phyloP scores from a whole-genome alignment of 2,797 vertebrate genomes.

The Sylvilagus floridanus region DNA sequence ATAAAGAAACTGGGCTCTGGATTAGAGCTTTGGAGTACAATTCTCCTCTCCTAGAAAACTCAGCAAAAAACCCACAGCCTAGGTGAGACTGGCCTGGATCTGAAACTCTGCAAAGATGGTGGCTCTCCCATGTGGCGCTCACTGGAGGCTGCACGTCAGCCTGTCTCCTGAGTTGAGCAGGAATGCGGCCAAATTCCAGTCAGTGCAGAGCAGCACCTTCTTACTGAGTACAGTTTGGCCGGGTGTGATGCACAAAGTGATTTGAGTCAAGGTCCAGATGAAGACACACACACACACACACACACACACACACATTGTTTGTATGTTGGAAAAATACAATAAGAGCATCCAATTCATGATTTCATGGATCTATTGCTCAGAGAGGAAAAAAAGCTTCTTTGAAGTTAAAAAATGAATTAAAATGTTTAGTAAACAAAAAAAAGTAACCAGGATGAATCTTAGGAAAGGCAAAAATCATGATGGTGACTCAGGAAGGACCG shows the following conservation, averaged over 20 bases:
- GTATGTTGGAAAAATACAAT: background rate
- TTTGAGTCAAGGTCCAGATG: background rate
- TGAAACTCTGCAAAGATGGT: background rate
- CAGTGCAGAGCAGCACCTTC: background rate
- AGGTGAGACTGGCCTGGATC: background rate
- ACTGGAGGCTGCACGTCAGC: background rate
- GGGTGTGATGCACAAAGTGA: accelerated
- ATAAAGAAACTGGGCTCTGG: background rate
- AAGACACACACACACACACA: background rate
- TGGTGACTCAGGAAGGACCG: background rate
- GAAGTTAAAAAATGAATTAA: background rate
- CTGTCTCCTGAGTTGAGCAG: background rate
- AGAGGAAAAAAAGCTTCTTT: background rate
- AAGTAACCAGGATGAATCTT: background rate
- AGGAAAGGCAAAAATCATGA: background rate
- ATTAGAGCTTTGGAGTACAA: background rate
- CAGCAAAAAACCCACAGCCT: background rate
- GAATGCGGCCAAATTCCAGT: background rate
- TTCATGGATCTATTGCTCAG: background rate
- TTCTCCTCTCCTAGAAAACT: background rate
- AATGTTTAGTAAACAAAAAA: background rate
- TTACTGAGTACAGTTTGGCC: background rate
- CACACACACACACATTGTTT: background rate
- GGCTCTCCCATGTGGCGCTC: background rate
- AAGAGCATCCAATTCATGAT: background rate